Conservation (phyloP, 2,797 vertebrate species). For the Thalassophryne amazonica region DNA sequence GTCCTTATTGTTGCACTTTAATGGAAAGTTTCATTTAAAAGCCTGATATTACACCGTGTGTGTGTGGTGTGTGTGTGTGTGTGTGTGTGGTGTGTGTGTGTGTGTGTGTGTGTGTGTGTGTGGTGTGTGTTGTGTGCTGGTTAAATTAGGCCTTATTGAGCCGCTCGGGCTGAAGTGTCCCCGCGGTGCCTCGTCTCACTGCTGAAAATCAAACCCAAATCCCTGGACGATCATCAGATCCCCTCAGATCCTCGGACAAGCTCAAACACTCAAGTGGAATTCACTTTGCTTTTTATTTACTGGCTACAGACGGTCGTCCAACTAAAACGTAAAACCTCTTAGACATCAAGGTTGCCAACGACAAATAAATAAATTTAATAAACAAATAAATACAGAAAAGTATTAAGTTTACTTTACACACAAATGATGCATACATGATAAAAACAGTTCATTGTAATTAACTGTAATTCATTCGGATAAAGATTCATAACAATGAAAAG, state of each 20-base stretch:
- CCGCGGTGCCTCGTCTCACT: conserved; percentile 30
- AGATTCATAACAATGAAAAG: no score
- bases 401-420: no score
- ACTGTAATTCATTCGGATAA: no score
- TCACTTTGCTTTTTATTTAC: conserved; percentile 96
- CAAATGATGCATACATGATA: no score
- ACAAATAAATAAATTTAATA: no score
- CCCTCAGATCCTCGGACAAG: conserved; percentile 89
- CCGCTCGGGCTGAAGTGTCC: conserved; percentile 38
- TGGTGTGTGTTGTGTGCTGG: neutral
- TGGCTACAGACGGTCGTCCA: conserved; percentile 61
- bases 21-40: conserved; percentile 40
- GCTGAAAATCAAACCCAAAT: conserved; percentile 58
- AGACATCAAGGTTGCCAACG: neutral
- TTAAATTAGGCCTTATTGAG: conserved; percentile 45
- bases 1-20: conserved; percentile 49
- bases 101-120: neutral
- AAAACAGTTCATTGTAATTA: no score
- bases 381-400: no score
- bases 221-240: conserved; percentile 93
- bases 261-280: conserved; percentile 92
- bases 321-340: neutral
- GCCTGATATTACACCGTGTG: conserved; percentile 33
- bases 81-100: no score
- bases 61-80: no score